Evolutionary conservation across 1,140 invertebrate species (phyloP), one percentile per base, ranked within the genome.

Genomic region (Psilanteris sp.): DNA sequence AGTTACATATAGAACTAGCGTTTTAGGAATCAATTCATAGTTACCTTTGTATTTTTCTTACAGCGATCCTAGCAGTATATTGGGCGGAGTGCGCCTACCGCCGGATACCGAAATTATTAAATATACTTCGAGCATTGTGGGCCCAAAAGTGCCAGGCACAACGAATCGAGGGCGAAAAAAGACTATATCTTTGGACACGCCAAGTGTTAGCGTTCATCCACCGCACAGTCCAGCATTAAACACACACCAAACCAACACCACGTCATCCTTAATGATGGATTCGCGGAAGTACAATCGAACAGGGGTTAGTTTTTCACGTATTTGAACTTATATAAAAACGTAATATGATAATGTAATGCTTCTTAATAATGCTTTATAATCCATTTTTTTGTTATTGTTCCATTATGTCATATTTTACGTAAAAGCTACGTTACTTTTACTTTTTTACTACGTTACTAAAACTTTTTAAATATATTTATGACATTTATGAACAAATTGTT

Each of bases 21-120:
- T n/a, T n/a, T n/a, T n/a, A n/a, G n/a, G n/a, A n/a, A n/a, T n/a
- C n/a, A n/a, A 20, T 20, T 20, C 5, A 20, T 20, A 20, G 5
- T 3, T 3, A 20, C 18, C 5, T 5, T 39, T 13, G n/a, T n/a
- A n/a, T 24, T 29, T 26, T 26, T 34, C 74, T 87, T 89, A 20
- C 85, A 95, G 93, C 88, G 94, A 95, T 88, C 92, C 93, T 64
- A 91, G 93, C 70, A 93, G 93, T 80, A 92, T 95, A 83, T 87
- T 95, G 79, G 94, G 94, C 26, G 93, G 93, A 31, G 93, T 95
- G 22, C 90, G 94, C 22, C 85, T 96, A 72, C 94, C 94, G 68
- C 94, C 94, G n/a, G 94, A 95, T 80, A 96, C 94, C 8, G 94
- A 96, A 88, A 95, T 96, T 52, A 95, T 96, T 79, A 95, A 95